Evolutionary conservation across 2,113 vertebrate genomes (phyloP).

Genomic region (Chaenogobius annularis): DNA sequence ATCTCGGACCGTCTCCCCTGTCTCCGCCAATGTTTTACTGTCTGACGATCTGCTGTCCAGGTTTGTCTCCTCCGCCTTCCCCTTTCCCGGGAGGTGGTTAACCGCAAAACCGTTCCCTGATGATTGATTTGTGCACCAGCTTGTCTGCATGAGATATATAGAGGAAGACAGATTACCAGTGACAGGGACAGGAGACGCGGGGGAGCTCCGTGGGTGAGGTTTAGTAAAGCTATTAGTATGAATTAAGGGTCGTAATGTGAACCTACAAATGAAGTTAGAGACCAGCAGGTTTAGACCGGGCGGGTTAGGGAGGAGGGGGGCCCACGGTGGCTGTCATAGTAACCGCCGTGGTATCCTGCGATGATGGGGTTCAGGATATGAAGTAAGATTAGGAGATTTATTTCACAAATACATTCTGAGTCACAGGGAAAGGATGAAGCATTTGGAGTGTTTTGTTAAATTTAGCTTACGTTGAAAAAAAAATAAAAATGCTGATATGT

Average conservation of each 20-base stretch:
- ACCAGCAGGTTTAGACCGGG: constrained; percentile 28
- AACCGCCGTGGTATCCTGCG: constrained; percentile 23
- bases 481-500: neutral
- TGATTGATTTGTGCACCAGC: constrained; percentile 54
- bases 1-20: constrained; percentile 37
- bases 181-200: constrained; percentile 34
- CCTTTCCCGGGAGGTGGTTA: constrained; percentile 54
- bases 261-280: constrained; percentile 21
- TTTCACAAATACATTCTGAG: constrained; percentile 45
- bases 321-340: constrained; percentile 46
- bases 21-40: constrained; percentile 53
- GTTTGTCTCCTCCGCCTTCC: constrained; percentile 15
- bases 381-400: constrained; percentile 37
- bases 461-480: neutral
- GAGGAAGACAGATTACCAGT: constrained; percentile 54
- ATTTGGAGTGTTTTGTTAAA: constrained; percentile 32
- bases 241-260: constrained; percentile 53
- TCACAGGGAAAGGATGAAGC: constrained; percentile 44
- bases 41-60: constrained; percentile 57
- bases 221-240: constrained; percentile 54
- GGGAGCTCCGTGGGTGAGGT: constrained; percentile 41
- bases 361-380: constrained; percentile 35
- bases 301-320: constrained; percentile 16
- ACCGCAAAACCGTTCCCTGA: constrained; percentile 58
- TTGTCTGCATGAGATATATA: constrained; percentile 66